These are phyloP conservation scores for Chloropsis hardwickii DNA, from an alignment of 2,113 vertebrate genomes.

Conservation along the genomic window DNA sequence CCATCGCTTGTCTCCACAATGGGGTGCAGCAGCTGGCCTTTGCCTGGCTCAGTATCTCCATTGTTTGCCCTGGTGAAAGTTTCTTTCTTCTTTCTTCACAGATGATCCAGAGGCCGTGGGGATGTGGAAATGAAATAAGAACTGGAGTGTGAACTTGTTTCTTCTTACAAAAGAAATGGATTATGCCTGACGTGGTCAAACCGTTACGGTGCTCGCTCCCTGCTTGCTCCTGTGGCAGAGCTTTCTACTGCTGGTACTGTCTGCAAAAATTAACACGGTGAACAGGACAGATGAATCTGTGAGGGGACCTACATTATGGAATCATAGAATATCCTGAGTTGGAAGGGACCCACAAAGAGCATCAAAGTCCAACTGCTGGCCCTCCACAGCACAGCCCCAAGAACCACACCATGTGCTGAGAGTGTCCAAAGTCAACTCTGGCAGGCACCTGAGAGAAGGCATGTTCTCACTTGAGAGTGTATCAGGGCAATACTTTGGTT, in stretches of 20 bases:
- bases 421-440: neutral
- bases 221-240: neutral
- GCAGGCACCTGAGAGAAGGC: neutral
- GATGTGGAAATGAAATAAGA: neutral
- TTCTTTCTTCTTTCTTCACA: neutral
- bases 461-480: neutral
- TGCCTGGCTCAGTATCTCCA: neutral
- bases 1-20: accelerated
- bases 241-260: neutral
- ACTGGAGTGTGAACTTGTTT: neutral
- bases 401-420: neutral
- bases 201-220: neutral
- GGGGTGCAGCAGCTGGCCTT: neutral
- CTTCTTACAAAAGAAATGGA: neutral
- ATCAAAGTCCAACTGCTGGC: neutral
- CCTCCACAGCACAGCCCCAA: neutral
- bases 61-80: neutral
- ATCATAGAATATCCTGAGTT: neutral
- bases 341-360: neutral
- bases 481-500: neutral
- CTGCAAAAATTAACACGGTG: neutral
- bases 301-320: neutral
- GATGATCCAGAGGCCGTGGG: accelerated
- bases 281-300: neutral
- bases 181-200: neutral